A percentile compares a stretch with the other conserved stretches of the same genome.
These are phyloP conservation scores for Dynastes grantii DNA, from an alignment of 2,888 invertebrate genomes.

Conservation along the genomic window DNA sequence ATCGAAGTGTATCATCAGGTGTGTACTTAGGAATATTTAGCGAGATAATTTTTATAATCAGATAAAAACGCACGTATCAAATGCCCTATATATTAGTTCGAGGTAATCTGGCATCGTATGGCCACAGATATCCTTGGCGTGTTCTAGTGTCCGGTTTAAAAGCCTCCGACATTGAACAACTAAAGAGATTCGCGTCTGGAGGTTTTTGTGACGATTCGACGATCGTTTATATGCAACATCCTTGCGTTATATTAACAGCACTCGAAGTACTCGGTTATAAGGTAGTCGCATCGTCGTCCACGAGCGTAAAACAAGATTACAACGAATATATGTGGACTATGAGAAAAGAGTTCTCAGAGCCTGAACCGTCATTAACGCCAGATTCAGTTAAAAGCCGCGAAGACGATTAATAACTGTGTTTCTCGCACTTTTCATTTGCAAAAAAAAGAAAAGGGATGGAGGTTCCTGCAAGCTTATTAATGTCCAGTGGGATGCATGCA, in stretches of 20 bases:
- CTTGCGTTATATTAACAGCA: constrained; percentile 89
- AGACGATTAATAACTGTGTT: constrained; percentile 51
- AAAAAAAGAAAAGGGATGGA: constrained; percentile 62
- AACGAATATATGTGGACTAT: constrained; percentile 96
- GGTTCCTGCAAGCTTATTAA: constrained; percentile 68
- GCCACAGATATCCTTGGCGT: constrained; percentile 90
- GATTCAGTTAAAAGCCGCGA: constrained; percentile 59
- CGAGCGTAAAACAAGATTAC: constrained; percentile 89
- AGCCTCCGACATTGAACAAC: constrained; percentile 87
- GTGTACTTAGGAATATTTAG: constrained; percentile 28
- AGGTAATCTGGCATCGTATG: constrained; percentile 90
- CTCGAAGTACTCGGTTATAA: constrained; percentile 91
- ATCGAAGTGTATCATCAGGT: constrained; percentile 43
- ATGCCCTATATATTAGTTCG: constrained; percentile 95
- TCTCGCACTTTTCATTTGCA: background rate
- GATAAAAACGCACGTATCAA: constrained; percentile 57
- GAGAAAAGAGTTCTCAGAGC: constrained; percentile 89
- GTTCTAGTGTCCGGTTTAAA: constrained; percentile 90
- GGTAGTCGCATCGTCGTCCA: constrained; percentile 90
- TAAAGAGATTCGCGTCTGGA: constrained; percentile 87
- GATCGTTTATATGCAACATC: constrained; percentile 90
- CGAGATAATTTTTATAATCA: constrained; percentile 37
- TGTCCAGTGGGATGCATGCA: constrained; percentile 74
- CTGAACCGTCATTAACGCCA: constrained; percentile 78
- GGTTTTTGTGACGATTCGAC: constrained; percentile 90